Conservation (phyloP, 2,888 invertebrate genomes). For the Gonocerus acuteangulatus region DNA sequence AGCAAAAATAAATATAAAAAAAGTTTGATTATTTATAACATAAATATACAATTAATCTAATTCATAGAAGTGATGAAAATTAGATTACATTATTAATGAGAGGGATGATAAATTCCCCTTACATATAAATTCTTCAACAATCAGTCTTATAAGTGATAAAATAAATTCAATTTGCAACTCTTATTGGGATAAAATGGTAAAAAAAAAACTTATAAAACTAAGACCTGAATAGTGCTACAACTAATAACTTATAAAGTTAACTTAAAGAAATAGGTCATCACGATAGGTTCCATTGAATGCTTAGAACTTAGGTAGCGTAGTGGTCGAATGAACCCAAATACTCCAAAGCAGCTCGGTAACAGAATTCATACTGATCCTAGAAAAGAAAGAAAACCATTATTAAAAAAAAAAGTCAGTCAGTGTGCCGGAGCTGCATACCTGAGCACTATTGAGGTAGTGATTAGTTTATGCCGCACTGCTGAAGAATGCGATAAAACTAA, state of each 20-base stretch:
- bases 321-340: conserved; percentile 98
- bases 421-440: too few relatives aligned
- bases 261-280: conserved; percentile 21
- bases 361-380: conserved; percentile 99
- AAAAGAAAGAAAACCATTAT: conserved; percentile 30
- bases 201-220: conserved; percentile 19
- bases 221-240: conserved; percentile 18
- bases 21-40: conserved; percentile 6
- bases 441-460: too few relatives aligned
- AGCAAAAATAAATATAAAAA: conserved; percentile 19
- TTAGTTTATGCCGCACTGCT: too few relatives aligned
- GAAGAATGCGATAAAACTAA: too few relatives aligned
- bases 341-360: conserved; percentile 96
- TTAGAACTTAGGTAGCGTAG: conserved; percentile 66
- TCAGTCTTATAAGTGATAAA: conserved; percentile 23
- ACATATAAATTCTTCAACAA: conserved; percentile 5
- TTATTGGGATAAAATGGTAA: conserved; percentile 17
- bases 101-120: not conserved
- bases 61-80: not conserved
- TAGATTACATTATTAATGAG: not conserved
- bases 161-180: conserved; percentile 3
- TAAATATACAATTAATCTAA: conserved; percentile 10
- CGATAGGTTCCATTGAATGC: conserved; percentile 11
- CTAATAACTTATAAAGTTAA: conserved; percentile 18
- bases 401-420: not conserved